Base-by-base conservation (phyloP, 2,888 invertebrate genomes). In the Sinohyriopsis cumingii region DNA sequence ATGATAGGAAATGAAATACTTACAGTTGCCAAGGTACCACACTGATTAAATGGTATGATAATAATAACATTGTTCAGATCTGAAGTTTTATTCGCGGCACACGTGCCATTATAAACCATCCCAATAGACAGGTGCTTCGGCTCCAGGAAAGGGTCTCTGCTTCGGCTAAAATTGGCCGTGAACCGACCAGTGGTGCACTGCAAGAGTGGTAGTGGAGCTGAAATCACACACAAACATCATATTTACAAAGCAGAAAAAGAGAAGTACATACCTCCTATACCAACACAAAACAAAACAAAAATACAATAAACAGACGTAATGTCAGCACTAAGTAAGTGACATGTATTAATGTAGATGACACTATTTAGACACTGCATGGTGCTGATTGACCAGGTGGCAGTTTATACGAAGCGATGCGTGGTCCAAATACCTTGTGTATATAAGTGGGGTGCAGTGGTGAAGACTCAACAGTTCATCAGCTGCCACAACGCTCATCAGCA, bases 11-110 rank as follows among this genome's bases (percentile, higher is more conserved):
- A 45, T 45, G 2, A 12, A 12, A 45, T 55, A 73, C 80, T 69
- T 80, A 87, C 87, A 68, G 68, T 71, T 64, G 80, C 77, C 7
- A 12, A 68, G 0, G 87, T 86, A 7, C 82, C 84, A 75, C 88
- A 88, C 24, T 84, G 78, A 57, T 82, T 75, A 67, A 85, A 84
- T 3, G 87, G 86, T 45, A 88, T 82, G 6, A 70, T 72, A 22
- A 87, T 81, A 19, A 72, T 65, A 59, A 86, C 74, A 55, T 69
- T 78, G 45, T 75, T 69, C 1, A 63, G 25, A 25, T 73, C 75
- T 1, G 64, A 77, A 1, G 55, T 63, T 5, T 63, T 69, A 20
- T 68, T 28, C 15, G 63, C 25, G 57, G 73, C 72, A 67, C 78
- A 80, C 1, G 72, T 22, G 28, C 71, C 72, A 20, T 54, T 66